Percentiles rank a stretch among this genome's conserved stretches.
These are phyloP conservation scores for Eurytemora carolleeae DNA, from an alignment of 1,140 invertebrate genomes.

Conservation along the genomic window DNA sequence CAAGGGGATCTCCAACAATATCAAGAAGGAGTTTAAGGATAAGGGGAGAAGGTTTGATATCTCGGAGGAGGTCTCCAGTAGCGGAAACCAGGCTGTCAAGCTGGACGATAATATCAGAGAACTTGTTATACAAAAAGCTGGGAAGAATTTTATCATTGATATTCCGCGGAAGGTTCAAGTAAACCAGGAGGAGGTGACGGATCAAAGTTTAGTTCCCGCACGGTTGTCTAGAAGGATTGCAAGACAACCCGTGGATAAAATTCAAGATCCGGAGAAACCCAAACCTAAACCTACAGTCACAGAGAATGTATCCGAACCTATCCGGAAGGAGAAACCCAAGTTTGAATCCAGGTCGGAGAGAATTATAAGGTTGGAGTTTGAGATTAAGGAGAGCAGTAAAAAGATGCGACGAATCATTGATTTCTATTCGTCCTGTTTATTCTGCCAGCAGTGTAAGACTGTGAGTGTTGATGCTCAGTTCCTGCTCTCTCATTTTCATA, in stretches of 20 bases:
- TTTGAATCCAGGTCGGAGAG: not conserved
- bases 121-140: not conserved
- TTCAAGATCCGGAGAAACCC: not conserved
- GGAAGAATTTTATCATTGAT: conserved; percentile 11
- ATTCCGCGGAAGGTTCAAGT: not conserved
- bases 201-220: not conserved
- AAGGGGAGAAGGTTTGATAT: not conserved
- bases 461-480: conserved; percentile 5
- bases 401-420: conserved; percentile 1
- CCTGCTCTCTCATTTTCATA: conserved; percentile 7
- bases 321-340: not conserved
- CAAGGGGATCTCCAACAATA: not conserved
- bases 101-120: not conserved
- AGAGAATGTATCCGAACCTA: not conserved
- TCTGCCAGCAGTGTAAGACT: conserved; percentile 8
- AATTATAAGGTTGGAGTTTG: not conserved
- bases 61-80: not conserved
- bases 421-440: not conserved
- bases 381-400: conserved; percentile 1
- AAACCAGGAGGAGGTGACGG: no score
- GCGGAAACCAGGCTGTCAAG: no score
- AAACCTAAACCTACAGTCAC: not conserved
- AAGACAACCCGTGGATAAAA: not conserved
- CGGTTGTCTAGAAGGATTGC: not conserved
- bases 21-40: conserved; percentile 11